These are phyloP conservation scores for Carduelis carduelis DNA, from an alignment of 2,797 vertebrate genomes.

Conservation along the genomic window DNA sequence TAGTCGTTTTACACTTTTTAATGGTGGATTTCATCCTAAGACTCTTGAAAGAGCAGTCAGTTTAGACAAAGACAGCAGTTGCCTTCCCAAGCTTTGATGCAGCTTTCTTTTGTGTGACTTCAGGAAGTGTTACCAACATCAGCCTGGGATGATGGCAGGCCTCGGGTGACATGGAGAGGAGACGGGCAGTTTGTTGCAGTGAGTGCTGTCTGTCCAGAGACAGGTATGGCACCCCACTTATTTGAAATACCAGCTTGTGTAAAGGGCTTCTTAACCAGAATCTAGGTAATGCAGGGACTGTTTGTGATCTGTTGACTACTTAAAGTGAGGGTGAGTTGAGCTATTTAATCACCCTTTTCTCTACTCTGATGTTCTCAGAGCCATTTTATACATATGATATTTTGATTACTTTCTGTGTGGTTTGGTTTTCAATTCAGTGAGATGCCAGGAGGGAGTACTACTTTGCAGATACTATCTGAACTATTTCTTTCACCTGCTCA, in stretches of 20 bases:
- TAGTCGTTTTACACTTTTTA: not conserved
- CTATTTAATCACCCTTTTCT: not conserved
- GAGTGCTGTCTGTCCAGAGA: slow-evolving; percentile 84
- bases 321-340: not conserved
- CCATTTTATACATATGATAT: rapidly evolving
- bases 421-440: not conserved
- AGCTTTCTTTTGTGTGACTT: not conserved
- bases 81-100: not conserved
- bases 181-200: slow-evolving; percentile 94
- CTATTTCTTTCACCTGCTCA: not conserved
- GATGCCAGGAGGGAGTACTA: not conserved
- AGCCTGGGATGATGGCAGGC: slow-evolving; percentile 85
- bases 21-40: not conserved
- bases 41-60: not conserved
- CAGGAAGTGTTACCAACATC: slow-evolving; percentile 82
- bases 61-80: not conserved
- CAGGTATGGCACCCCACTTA: slow-evolving; percentile 73
- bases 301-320: not conserved
- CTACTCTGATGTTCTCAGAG: not conserved
- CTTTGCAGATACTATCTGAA: not conserved
- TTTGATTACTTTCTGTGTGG: not conserved
- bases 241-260: not conserved
- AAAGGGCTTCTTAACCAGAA: not conserved
- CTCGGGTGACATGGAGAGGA: slow-evolving; percentile 89
- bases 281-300: not conserved